Evolutionary conservation across 2,888 invertebrate species (phyloP), one percentile per base, ranked within the genome.

Genomic region (Caenorhabditis auriculariae): DNA sequence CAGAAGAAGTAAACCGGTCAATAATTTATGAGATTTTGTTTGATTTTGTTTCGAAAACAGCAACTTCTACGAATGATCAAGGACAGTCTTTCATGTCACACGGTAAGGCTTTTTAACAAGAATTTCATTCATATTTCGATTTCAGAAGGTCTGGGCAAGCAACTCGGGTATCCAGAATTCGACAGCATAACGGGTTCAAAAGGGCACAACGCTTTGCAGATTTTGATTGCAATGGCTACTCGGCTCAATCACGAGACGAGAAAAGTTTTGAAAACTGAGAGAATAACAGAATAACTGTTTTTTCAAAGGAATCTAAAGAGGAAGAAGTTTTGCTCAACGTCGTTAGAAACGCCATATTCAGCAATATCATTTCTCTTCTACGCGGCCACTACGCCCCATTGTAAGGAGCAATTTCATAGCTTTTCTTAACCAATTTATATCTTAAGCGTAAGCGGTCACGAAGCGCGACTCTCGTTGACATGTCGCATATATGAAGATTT

Each of bases 401-500:
- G 35, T 32, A 32, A 32, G 35, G 9, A 12, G 9, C n/a, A n/a
- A 32, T 12, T 32, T n/a, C n/a, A n/a, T n/a, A n/a, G n/a, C n/a
- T n/a, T n/a, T n/a, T n/a, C n/a, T n/a, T n/a, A n/a, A n/a, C n/a
- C n/a, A n/a, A n/a, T n/a, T n/a, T n/a, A n/a, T n/a, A n/a, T n/a
- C n/a, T n/a, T n/a, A n/a, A n/a, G n/a, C n/a, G n/a, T n/a, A n/a
- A n/a, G n/a, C 6, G 54, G 52, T 1, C 38, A 44, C 26, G 23
- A 46, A 23, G 45, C 54, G 3, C 46, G 54, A 19, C 26, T 47
- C 9, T 21, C 45, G 5, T 39, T 54, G 6, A 26, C 27, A 2
- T 27, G 46, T n/a, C 47, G 42, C 2, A 44, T 60, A 15, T 55
- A 47, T 23, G 45, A 60, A 19, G 55, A 60, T 19, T 29, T 29